Evolutionary conservation across 30 jellyfish, hydroid and myxozoan genomes (phyloP).

Genomic region (Clytia hemisphaerica): DNA sequence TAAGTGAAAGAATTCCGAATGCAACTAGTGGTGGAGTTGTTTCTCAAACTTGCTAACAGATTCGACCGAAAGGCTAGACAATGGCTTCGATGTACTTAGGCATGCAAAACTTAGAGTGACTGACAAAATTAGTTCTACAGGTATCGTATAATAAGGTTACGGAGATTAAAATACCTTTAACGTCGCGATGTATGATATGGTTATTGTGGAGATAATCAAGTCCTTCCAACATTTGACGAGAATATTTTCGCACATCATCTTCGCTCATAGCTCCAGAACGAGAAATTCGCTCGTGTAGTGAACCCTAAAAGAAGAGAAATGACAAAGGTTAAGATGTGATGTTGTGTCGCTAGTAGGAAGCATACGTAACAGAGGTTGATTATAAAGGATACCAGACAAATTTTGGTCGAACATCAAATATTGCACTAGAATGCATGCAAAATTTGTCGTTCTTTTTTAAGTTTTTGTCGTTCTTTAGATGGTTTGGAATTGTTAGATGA

Average conservation of each 20-base stretch:
- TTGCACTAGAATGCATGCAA: no score
- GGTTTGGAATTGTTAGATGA: no score
- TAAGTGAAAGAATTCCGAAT: neutral
- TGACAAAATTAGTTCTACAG: no score
- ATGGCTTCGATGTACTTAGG: no score
- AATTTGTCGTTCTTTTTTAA: no score
- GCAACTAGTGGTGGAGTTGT: no score
- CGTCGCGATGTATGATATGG: slow-evolving; percentile 75
- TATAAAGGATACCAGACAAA: neutral
- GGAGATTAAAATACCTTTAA: slow-evolving; percentile 50
- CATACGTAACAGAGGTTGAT: neutral
- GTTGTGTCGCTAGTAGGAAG: neutral
- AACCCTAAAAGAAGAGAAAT: slow-evolving; percentile 50
- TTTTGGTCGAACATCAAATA: no score
- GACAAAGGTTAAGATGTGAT: neutral
- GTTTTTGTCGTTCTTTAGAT: no score
- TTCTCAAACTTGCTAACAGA: no score
- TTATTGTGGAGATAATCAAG: slow-evolving; percentile 79
- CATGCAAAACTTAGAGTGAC: no score
- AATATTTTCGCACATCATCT: slow-evolving; percentile 46
- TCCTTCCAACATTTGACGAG: slow-evolving; percentile 80
- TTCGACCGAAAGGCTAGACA: no score
- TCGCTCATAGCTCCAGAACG: slow-evolving; percentile 59
- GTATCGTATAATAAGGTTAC: neutral
- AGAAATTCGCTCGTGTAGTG: slow-evolving; percentile 56